Base-by-base conservation (phyloP, 2,888 invertebrate species). In the Cylindroiulus punctatus region DNA sequence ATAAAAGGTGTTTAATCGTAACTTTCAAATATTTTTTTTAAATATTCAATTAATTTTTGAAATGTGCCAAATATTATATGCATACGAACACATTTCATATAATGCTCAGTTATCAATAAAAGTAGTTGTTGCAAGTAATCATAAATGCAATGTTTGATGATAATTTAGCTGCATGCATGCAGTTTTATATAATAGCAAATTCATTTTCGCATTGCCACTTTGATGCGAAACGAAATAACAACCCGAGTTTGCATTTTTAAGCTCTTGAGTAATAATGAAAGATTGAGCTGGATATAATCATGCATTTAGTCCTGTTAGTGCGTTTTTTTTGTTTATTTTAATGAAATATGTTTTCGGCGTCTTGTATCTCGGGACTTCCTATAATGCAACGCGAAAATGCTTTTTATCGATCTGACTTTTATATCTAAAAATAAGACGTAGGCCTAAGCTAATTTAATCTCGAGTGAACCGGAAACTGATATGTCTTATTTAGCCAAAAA, bases 401-500 rank as follows among this genome's bases (percentile, higher is more conserved):
- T n/a, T 26, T 65, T 26, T 26, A 65, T 65, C 65, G 65, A 65
- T 65, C 65, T 65, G 65, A n/a, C 12, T 65, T 65, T 65, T 65
- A 26, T 65, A 65, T 10, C 3, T 10, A 52, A 52, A 52, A 12
- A n/a, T 36, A 26, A 65, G 26, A 65, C n/a, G 65, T 26, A 36
- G 36, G 36, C 36, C 36, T 36, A 65, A 65, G n/a, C 65, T 65
- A 65, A 65, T 65, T 65, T 65, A 65, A 65, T 65, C 65, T 65
- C 26, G 26, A 65, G 65, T 26, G 26, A 26, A 26, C 10, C 14
- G 4, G 52, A 4, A 52, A n/a, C 44, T 65, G 65, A 65, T 65
- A 65, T 65, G 26, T 65, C 52, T 65, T 65, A 65, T n/a, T 36
- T 65, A 65, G 65, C 65, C 12, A 65, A 65, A 65, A 57, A 57